Evolutionary conservation across 2,113 vertebrate species (phyloP).

Genomic region (Chloropsis cyanopogon): DNA sequence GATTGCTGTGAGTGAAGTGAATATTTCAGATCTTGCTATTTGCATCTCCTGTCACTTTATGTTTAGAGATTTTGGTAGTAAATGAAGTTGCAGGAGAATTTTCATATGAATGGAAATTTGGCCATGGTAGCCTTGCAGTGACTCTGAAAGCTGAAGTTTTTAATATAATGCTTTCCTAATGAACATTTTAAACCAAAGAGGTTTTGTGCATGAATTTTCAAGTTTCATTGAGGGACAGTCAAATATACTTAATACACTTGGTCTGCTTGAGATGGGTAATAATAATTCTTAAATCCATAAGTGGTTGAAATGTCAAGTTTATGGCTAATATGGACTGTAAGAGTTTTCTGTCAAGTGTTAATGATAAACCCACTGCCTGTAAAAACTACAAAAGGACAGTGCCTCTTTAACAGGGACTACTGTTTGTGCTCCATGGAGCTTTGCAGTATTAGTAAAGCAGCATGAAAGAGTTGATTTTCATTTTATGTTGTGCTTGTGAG

Average conservation of each 20-base stretch:
- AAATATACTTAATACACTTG: neutral
- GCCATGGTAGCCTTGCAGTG: neutral
- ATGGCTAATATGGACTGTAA: neutral
- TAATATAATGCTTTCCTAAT: neutral
- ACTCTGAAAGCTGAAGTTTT: neutral
- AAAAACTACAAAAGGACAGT: slow-evolving; percentile 62
- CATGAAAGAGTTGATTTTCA: slow-evolving; percentile 88
- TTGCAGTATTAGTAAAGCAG: slow-evolving; percentile 77
- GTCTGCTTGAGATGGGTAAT: neutral
- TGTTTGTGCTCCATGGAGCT: slow-evolving; percentile 72
- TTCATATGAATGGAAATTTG: neutral
- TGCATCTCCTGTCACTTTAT: neutral
- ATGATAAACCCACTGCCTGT: slow-evolving; percentile 49
- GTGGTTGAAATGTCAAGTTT: neutral
- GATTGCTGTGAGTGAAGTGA: neutral
- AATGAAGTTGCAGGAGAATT: neutral
- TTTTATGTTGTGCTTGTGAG: slow-evolving; percentile 92
- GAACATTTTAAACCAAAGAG: neutral
- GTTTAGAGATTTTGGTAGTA: neutral
- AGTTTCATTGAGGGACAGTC: neutral
- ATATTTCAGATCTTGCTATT: neutral
- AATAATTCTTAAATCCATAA: slow-evolving; percentile 19
- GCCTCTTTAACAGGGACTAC: slow-evolving; percentile 69
- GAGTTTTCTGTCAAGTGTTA: slow-evolving; percentile 44
- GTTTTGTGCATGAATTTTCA: neutral